Evolutionary conservation across 1,140 invertebrate genomes (phyloP).

Genomic region (Tribolium castaneum): DNA sequence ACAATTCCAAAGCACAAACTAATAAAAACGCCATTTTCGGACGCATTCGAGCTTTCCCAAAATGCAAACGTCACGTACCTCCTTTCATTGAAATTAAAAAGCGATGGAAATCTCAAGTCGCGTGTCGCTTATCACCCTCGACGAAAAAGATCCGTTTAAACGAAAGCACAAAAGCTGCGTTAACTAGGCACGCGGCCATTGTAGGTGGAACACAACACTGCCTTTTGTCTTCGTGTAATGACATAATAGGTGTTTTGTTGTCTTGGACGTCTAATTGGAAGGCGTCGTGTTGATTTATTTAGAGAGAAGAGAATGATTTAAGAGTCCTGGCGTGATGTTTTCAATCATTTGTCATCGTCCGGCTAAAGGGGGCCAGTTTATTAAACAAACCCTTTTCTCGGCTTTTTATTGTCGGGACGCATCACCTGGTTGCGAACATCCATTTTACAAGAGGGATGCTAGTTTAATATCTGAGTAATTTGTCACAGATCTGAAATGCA

Average conservation of each 20-base stretch:
- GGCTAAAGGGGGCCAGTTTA: slow-evolving; percentile 8
- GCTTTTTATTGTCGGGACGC: background rate
- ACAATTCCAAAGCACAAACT: background rate
- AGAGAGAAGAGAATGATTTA: background rate
- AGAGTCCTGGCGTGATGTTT: slow-evolving; percentile 24
- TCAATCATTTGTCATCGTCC: slow-evolving; percentile 16
- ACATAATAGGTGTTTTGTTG: slow-evolving; percentile 55
- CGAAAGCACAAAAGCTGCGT: slow-evolving; percentile 16
- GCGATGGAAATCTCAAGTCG: background rate
- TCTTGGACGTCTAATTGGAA: slow-evolving; percentile 18
- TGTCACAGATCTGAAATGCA: slow-evolving; percentile 14
- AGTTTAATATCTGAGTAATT: slow-evolving; percentile 36
- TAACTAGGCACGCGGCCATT: slow-evolving; percentile 49
- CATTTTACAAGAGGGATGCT: slow-evolving; percentile 20
- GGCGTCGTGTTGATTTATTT: slow-evolving; percentile 39
- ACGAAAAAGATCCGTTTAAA: background rate
- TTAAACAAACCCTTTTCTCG: slow-evolving; percentile 21
- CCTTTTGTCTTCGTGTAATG: slow-evolving; percentile 49
- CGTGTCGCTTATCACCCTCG: background rate
- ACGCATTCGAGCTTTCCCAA: background rate
- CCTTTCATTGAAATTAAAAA: background rate
- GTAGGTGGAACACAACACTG: slow-evolving; percentile 47
- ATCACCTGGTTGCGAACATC: slow-evolving; percentile 30
- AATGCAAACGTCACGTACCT: background rate
- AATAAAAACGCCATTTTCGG: background rate